Evolutionary conservation across 2,888 invertebrate genomes (phyloP).

Genomic region (Choristoneura rosaceana): DNA sequence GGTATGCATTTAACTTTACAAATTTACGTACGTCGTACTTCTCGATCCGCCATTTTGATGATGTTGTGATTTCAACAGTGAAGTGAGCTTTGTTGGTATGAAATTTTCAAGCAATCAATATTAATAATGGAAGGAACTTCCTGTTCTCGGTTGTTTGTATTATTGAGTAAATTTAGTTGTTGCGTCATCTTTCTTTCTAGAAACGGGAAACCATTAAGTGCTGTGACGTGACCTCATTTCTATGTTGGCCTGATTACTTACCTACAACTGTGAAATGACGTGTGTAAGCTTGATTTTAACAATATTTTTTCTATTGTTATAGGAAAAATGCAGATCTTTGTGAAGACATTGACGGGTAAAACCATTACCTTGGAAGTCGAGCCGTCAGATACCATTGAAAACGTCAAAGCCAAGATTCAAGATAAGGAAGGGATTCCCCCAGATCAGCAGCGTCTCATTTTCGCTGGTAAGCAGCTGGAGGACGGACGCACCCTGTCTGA

Average conservation of each 20-base stretch:
- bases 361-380: conserved; percentile 86
- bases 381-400: conserved; percentile 86
- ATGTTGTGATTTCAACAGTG: background rate
- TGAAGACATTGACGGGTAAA: conserved; percentile 85
- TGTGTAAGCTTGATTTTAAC: conserved; percentile 13
- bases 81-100: background rate
- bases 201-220: conserved; percentile 21
- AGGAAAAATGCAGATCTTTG: conserved; percentile 48
- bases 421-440: conserved; percentile 83
- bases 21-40: conserved; percentile 8
- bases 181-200: conserved; percentile 28
- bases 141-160: background rate
- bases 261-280: background rate
- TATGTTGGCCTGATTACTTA: conserved; percentile 5
- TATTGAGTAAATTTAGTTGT: conserved; percentile 9
- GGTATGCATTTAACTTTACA: background rate
- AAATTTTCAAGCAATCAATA: background rate
- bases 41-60: conserved; percentile 37
- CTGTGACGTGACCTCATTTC: conserved; percentile 28
- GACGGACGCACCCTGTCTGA: conserved; percentile 88
- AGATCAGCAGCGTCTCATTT: conserved; percentile 87
- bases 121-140: background rate
- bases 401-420: conserved; percentile 86
- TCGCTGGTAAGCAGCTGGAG: conserved; percentile 88
- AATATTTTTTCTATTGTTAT: conserved; percentile 46